Base-by-base conservation (phyloP, 2,113 vertebrate genomes). In the Triplophysa rosa region DNA sequence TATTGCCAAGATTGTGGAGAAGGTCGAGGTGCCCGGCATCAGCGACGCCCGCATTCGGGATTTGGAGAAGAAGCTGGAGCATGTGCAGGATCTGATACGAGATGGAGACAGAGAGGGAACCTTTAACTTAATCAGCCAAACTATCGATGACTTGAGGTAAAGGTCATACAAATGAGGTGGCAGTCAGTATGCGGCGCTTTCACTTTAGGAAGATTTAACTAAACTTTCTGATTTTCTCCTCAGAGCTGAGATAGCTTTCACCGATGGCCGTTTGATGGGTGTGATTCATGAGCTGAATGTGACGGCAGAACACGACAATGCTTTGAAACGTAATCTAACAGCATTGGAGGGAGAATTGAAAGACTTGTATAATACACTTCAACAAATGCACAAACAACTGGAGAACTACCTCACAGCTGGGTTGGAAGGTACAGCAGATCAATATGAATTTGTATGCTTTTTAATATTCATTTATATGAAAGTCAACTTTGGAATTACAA, bases 81-180 rank as follows among this genome's bases (percentile, higher is more conserved):
- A 62, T 0, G 83, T 94, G 16, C 87, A 89, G 79, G 82, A 19
- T n/a, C 88, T 95, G 76, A 87, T 95, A 65, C 67, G 70, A 0
- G 2, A 47, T 0, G 68, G 87, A 13, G 78, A 89, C 71, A 89
- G 56, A 1, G 80, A 91, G 8, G 47, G 21, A 68, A 67, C 89
- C 37, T 85, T 88, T 58, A 86, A 90, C 42, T 73, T 91, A 83
- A 90, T 93, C 62, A 89, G 79, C 67, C 91, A 93, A 80, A 81
- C 87, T 82, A 81, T 91, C 2, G 92, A 94, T 68, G 91, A 93
- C 71, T 86, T 94, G 33, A 93, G 93, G 93, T 93, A 79, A 84
- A 45, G 37, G 52, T 37, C 33, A 7, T 37, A 7, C 33, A 37
- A 37, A 37, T 37, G 33, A 37, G 33, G 33, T 37, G 33, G 33